phyloP scores from a whole-genome alignment of 1,140 invertebrate genomes.

The Bombus cullumanus region DNA sequence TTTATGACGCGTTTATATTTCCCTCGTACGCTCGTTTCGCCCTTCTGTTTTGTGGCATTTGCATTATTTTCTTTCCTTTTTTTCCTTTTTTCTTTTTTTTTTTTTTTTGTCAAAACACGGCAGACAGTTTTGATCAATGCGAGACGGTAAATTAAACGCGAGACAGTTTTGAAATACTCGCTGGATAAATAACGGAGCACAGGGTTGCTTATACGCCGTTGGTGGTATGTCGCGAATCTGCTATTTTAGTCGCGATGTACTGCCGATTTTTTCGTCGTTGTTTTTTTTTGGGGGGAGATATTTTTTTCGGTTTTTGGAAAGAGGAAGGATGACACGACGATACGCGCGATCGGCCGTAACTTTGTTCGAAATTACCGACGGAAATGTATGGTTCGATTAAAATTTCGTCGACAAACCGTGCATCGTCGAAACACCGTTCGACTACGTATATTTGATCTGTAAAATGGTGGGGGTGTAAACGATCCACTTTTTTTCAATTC shows the following conservation, averaged over 20 bases:
- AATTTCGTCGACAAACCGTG: conserved; percentile 16
- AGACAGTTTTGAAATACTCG: conserved; percentile 30
- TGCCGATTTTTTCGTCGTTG: not conserved
- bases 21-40: not conserved
- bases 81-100: not conserved
- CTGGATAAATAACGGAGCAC: conserved; percentile 13
- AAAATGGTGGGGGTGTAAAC: not conserved
- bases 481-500: not conserved
- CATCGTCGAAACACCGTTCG: not conserved
- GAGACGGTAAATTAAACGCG: conserved; percentile 4
- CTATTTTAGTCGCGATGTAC: not conserved
- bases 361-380: not conserved
- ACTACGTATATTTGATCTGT: conserved; percentile 19
- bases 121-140: conserved; percentile 31
- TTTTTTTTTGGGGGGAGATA: not conserved
- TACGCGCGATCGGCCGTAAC: not conserved
- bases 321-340: not conserved
- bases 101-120: not conserved
- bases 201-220: not conserved
- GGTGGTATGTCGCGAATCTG: not conserved
- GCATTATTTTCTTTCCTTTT: not conserved
- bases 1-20: conserved; percentile 11
- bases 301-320: not conserved
- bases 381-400: conserved; percentile 1
- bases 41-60: not conserved